Percentiles rank a stretch among this genome's conserved stretches.
These are phyloP conservation scores for Coilia nasus DNA, from an alignment of 2,797 vertebrate genomes.

Conservation along the genomic window DNA sequence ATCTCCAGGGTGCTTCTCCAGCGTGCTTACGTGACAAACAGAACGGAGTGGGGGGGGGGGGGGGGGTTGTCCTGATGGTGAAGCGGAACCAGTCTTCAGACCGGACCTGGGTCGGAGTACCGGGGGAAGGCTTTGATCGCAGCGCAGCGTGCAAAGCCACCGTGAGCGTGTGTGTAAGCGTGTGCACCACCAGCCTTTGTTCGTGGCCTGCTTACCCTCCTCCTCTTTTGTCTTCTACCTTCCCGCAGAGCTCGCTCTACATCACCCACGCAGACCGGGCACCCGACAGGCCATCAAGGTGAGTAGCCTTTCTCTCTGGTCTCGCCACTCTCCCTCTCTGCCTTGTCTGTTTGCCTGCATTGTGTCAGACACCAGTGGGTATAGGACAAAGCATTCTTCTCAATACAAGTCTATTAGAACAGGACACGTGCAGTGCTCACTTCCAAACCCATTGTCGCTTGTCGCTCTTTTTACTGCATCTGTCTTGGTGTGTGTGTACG, in stretches of 20 bases:
- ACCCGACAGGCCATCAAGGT: constrained; percentile 90
- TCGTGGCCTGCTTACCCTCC: constrained; percentile 65
- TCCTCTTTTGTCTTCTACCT: constrained; percentile 67
- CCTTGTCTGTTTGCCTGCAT: neutral
- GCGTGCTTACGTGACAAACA: neutral
- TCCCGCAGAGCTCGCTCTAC: constrained; percentile 86
- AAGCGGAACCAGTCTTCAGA: constrained; percentile 26
- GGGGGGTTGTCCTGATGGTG: neutral
- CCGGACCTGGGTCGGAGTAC: neutral
- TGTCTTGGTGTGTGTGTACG: constrained; percentile 4
- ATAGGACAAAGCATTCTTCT: constrained; percentile 26
- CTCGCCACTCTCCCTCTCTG: neutral
- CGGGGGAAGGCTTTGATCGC: constrained; percentile 71
- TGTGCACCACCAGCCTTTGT: constrained; percentile 66
- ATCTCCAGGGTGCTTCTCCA: constrained; percentile 27
- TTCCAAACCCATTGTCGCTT: neutral
- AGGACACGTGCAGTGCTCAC: neutral
- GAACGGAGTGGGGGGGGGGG: neutral
- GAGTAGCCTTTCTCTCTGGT: constrained; percentile 59
- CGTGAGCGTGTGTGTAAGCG: constrained; percentile 49
- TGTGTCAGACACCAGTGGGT: constrained; percentile 7
- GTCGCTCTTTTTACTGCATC: neutral
- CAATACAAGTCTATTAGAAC: neutral
- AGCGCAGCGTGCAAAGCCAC: constrained; percentile 61
- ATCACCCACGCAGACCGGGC: constrained; percentile 82